These are phyloP conservation scores for Megaustenia siamemsis DNA, from an alignment of 2,888 invertebrate species.

Conservation along the genomic window DNA sequence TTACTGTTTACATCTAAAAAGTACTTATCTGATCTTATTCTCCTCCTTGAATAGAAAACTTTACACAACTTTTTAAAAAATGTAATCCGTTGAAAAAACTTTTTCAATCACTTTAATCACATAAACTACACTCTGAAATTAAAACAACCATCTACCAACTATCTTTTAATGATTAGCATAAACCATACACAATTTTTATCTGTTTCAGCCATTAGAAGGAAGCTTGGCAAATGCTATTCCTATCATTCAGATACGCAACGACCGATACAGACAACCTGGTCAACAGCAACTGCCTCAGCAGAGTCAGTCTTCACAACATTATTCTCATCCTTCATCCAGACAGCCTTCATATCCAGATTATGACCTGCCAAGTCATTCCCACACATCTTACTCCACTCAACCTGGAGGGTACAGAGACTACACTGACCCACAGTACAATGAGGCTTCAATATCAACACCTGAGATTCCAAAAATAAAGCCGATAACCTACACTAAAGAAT, in stretches of 20 bases:
- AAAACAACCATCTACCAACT: no score
- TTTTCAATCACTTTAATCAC: no score
- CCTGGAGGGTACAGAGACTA: constrained; percentile 37
- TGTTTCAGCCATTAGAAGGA: constrained; percentile 41
- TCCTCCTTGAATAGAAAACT: no score
- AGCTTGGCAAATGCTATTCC: constrained; percentile 53
- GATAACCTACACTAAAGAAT: constrained; percentile 14
- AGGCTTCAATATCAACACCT: constrained; percentile 36
- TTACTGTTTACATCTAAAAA: no score
- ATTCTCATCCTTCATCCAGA: constrained; percentile 31
- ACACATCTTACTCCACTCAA: background rate
- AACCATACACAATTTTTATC: no score
- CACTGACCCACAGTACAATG: constrained; percentile 47
- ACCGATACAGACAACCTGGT: constrained; percentile 61
- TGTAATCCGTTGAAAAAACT: no score
- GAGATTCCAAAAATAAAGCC: constrained; percentile 47
- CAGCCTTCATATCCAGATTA: constrained; percentile 17
- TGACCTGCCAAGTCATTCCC: background rate
- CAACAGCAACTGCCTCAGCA: constrained; percentile 18
- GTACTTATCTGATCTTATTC: no score
- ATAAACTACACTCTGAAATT: no score
- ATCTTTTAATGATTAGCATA: no score
- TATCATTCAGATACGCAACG: constrained; percentile 65
- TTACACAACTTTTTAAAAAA: no score
- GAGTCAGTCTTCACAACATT: background rate